Percentiles rank a stretch among this genome's conserved stretches.
phyloP scores from a whole-genome alignment of 2,888 invertebrate genomes.

The Acanthoscelides obtectus region DNA sequence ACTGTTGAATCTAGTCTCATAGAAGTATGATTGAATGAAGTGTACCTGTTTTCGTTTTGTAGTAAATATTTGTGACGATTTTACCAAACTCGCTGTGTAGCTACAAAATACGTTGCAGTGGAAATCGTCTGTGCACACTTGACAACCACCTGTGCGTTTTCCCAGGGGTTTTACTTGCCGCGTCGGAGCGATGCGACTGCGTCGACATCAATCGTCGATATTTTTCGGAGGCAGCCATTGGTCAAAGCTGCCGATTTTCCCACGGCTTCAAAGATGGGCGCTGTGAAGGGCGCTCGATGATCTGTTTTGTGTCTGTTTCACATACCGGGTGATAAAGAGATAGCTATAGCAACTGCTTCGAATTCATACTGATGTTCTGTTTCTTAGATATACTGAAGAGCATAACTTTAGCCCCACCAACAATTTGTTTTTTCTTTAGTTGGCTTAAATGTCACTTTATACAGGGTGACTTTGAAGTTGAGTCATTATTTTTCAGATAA shows the following conservation, averaged over 20 bases:
- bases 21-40: no score
- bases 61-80: no score
- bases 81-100: not conserved
- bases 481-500: no score
- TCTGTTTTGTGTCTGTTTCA: not conserved
- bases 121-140: not conserved
- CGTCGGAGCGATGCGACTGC: not conserved
- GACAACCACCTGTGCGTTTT: not conserved
- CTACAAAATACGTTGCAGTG: not conserved
- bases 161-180: not conserved
- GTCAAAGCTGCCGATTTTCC: conserved; percentile 1
- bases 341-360: no score
- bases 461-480: no score
- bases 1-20: no score
- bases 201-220: conserved; percentile 9
- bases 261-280: not conserved
- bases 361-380: no score
- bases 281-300: not conserved
- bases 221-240: conserved; percentile 6
- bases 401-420: no score
- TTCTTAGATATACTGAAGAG: no score
- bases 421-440: no score
- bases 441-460: no score
- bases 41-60: no score
- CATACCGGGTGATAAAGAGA: not conserved